Base-by-base conservation (phyloP, 2,888 invertebrate genomes). In the Ectropis crepuscularia region DNA sequence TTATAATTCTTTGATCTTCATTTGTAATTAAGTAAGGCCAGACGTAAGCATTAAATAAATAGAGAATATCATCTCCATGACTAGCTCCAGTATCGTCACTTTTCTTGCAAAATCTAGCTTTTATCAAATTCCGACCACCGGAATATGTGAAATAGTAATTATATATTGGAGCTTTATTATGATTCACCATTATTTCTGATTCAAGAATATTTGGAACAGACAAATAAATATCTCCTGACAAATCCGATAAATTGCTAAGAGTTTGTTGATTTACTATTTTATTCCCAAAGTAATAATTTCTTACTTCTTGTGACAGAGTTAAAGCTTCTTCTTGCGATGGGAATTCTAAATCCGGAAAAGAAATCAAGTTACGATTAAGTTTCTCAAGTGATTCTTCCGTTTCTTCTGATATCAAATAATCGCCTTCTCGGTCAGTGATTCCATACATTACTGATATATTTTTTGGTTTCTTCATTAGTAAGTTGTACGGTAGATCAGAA, bases 201-300 rank as follows among this genome's bases (percentile, higher is more conserved):
- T 92, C 92, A n/a, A 90, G 72, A 54, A 86, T 73, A n/a, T 81
- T 68, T 0, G 92, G 90, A n/a, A 82, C 70, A 70, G 88, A 89
- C 70, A 92, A 89, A 74, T 89, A 90, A 5, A 88, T 65, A 7
- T 91, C 83, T 0, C 90, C 88, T 51, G 88, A 88, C 0, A 90
- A 61, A 54, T 87, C 82, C n/a, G 83, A 74, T 46, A 88, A 72
- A 77, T 84, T 90, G 74, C 83, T 78, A 74, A 81, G 65, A 66
- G 83, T 58, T 76, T 86, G 80, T 79, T 85, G 65, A 85, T 68
- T 92, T 72, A 82, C 90, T 75, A 36, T 86, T 53, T 93, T 90
- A 77, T 84, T 82, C 63, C 82, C 86, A 53, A 94, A 88, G 12
- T 94, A 94, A 63, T 92, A 75, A 73, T 89, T 74, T 77, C 77